Evolutionary conservation across 2,797 vertebrate species (phyloP).

Genomic region (Neoniphon sammara): DNA sequence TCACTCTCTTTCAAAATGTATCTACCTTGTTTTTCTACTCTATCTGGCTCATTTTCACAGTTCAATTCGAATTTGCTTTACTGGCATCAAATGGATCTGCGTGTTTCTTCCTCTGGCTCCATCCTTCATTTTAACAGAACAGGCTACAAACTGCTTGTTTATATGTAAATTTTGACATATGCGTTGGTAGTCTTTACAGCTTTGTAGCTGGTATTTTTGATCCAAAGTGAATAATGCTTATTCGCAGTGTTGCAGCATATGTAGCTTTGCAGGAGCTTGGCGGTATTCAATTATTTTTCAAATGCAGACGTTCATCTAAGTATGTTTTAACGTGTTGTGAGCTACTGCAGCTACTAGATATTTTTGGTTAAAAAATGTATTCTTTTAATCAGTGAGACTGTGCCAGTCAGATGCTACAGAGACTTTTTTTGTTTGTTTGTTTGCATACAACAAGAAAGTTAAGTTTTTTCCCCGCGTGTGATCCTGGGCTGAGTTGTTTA

Average conservation of each 20-base stretch:
- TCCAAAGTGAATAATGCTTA: background rate
- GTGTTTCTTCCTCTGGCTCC: background rate
- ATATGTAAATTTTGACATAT: slow-evolving; percentile 36
- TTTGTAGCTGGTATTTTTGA: background rate
- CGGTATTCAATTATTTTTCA: background rate
- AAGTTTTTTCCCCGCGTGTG: no score
- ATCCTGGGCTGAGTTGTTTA: no score
- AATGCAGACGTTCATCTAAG: no score
- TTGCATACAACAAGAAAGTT: no score
- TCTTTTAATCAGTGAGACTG: no score
- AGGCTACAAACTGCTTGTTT: slow-evolving; percentile 21
- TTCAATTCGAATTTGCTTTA: slow-evolving; percentile 32
- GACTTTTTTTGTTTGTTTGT: no score
- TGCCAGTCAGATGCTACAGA: no score
- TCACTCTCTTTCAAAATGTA: background rate
- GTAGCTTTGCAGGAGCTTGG: background rate
- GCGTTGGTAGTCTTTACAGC: background rate
- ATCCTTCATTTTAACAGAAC: slow-evolving; percentile 2
- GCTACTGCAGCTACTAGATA: no score
- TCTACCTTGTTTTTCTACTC: background rate
- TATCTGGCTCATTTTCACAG: background rate
- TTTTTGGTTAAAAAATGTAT: no score
- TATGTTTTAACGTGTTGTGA: no score
- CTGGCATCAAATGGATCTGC: slow-evolving; percentile 23
- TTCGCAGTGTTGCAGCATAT: background rate